Evolutionary conservation across 2,888 invertebrate genomes (phyloP).

Genomic region (Ctenicera cuprea): DNA sequence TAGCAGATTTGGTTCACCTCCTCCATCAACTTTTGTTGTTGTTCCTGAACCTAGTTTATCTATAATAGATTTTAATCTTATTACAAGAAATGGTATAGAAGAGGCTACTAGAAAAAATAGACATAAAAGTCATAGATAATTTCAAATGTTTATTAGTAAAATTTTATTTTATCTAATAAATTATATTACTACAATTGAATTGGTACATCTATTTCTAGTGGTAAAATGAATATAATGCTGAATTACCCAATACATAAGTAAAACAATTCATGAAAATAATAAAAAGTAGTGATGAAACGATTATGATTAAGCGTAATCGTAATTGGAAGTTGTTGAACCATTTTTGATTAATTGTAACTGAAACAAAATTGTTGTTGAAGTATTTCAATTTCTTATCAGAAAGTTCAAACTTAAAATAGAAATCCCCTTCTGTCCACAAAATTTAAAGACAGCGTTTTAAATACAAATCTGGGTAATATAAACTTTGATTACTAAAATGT

Average conservation of each 20-base stretch:
- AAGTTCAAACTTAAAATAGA: no score
- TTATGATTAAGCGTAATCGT: no score
- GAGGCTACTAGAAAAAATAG: slow-evolving; percentile 66
- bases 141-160: slow-evolving; percentile 21
- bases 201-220: background rate
- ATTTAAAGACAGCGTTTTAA: no score
- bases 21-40: slow-evolving; percentile 68
- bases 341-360: no score
- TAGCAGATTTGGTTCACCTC: slow-evolving; percentile 56
- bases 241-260: background rate
- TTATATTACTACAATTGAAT: background rate
- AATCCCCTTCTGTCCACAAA: no score
- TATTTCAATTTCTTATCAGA: no score
- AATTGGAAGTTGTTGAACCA: no score
- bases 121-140: slow-evolving; percentile 36
- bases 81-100: slow-evolving; percentile 77
- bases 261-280: no score
- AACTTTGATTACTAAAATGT: no score
- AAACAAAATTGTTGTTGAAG: no score
- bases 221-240: background rate
- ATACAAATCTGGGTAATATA: no score
- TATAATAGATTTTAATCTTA: slow-evolving; percentile 84
- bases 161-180: slow-evolving; percentile 12
- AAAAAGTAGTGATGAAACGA: no score
- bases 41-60: slow-evolving; percentile 80